phyloP scores from a whole-genome alignment of 92 coral and sea anemone species.

The Palythoa heliodiscus region DNA sequence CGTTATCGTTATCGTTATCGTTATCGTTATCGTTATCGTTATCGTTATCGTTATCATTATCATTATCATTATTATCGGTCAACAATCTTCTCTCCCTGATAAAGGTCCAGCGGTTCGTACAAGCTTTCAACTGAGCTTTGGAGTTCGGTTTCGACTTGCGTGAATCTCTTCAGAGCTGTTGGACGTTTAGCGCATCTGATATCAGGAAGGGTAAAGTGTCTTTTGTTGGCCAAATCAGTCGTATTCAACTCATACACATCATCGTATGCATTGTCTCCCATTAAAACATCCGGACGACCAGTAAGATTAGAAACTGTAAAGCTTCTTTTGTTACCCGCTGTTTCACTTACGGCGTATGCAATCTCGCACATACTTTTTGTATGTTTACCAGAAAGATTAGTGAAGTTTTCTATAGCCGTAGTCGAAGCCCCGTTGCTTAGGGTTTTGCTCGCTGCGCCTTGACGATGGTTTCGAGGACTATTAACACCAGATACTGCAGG shows the following conservation, averaged over 20 bases:
- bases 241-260: not conserved
- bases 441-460: not conserved
- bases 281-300: not conserved
- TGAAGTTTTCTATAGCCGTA: not conserved
- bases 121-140: conserved; percentile 14
- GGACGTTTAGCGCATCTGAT: not conserved
- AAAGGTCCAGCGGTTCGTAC: conserved; percentile 15
- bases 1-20: no score
- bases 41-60: no score
- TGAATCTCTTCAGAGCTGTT: not conserved
- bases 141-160: not conserved
- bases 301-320: not conserved
- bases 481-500: not conserved
- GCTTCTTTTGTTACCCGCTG: not conserved
- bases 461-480: not conserved
- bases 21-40: no score
- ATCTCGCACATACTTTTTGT: conserved; percentile 17
- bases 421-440: not conserved
- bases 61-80: not conserved
- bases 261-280: not conserved
- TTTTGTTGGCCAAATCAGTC: not conserved
- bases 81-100: not conserved
- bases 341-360: not conserved
- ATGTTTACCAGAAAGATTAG: not conserved
- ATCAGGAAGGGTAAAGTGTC: conserved; percentile 2